A percentile compares a stretch with the other conserved stretches of the same genome.
These are phyloP conservation scores for Dermatemys mawii DNA, from an alignment of 2,113 vertebrate species.

Conservation along the genomic window DNA sequence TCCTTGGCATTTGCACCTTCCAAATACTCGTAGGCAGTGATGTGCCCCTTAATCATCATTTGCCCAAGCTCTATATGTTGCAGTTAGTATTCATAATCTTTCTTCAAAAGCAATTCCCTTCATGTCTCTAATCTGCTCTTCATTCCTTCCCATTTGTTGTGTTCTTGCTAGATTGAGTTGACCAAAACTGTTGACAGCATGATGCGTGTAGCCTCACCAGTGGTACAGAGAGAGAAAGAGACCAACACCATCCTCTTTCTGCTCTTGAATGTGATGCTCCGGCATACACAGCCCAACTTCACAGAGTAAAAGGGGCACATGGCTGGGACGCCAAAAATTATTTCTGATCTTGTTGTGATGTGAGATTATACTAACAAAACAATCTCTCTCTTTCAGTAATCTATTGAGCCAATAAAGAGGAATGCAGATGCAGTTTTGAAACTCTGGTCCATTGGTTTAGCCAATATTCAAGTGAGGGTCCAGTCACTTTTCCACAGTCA, in stretches of 20 bases:
- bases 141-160: not conserved
- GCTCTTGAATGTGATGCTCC: not conserved
- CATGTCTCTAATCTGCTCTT: not conserved
- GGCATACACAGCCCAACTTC: not conserved
- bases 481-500: not conserved
- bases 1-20: not conserved
- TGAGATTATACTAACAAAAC: not conserved
- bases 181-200: not conserved
- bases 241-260: not conserved
- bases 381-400: too few species aligned
- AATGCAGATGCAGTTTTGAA: not conserved
- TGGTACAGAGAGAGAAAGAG: not conserved
- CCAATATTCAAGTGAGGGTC: not conserved
- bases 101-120: not conserved
- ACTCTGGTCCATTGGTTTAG: not conserved
- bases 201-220: not conserved
- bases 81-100: not conserved
- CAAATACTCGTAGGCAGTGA: rapidly evolving
- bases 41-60: not conserved
- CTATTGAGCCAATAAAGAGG: not conserved
- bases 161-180: not conserved
- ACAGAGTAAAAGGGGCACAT: not conserved
- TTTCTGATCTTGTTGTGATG: not conserved
- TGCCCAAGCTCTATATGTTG: not conserved
- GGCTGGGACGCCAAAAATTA: not conserved